Evolutionary conservation across 2,888 invertebrate species (phyloP).

Genomic region (Carabus problematicus): DNA sequence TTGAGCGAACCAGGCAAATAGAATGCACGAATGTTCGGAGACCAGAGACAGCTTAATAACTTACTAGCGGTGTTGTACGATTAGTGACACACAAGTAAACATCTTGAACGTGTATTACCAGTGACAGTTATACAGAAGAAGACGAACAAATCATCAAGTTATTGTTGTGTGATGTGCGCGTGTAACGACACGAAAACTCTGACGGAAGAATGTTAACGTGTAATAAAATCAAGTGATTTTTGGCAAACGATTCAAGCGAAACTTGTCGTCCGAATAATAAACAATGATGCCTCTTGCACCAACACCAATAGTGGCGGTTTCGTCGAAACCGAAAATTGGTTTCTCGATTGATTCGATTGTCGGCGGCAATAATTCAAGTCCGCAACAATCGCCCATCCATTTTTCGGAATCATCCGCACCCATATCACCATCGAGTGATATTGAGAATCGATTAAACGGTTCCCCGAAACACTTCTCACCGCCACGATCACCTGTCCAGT

Average conservation of each 20-base stretch:
- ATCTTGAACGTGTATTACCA: too few species aligned
- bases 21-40: too few species aligned
- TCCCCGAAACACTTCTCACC: slow-evolving; percentile 50
- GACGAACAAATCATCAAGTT: too few species aligned
- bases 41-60: too few species aligned
- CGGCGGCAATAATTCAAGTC: slow-evolving; percentile 65
- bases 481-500: slow-evolving; percentile 56
- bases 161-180: not conserved
- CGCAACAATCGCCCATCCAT: slow-evolving; percentile 61
- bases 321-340: slow-evolving; percentile 91
- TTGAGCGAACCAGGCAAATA: too few species aligned
- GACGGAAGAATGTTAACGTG: not conserved
- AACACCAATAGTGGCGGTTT: slow-evolving; percentile 90
- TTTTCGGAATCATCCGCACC: slow-evolving; percentile 63
- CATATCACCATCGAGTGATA: slow-evolving; percentile 60
- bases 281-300: slow-evolving; percentile 96
- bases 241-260: not conserved
- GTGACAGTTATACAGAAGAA: too few species aligned
- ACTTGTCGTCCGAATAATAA: slow-evolving; percentile 45
- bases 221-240: slow-evolving; percentile 6
- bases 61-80: too few species aligned
- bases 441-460: slow-evolving; percentile 55
- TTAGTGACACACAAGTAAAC: too few species aligned
- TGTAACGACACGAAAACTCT: not conserved
- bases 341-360: slow-evolving; percentile 95